These are phyloP conservation scores for Drosophila aff. DNA, from an alignment of 1,140 invertebrate species.

Conservation along the genomic window DNA sequence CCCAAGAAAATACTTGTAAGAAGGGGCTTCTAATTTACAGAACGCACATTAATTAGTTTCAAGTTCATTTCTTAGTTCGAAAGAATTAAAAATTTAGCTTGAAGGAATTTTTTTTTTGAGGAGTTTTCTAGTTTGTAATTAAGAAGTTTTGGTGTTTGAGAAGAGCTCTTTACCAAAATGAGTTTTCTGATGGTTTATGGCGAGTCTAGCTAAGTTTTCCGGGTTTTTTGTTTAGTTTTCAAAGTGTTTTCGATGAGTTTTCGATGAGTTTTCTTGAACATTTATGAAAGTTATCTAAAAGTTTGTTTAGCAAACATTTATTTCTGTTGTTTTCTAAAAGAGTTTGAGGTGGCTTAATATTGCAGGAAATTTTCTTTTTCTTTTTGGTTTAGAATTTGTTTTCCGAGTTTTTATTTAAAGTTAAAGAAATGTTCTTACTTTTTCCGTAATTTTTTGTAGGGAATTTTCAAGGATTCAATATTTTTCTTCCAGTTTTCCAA, in stretches of 20 bases:
- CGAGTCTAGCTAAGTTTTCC: not conserved
- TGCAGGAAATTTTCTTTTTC: not conserved
- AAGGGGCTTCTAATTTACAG: no score
- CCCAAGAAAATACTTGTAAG: not conserved
- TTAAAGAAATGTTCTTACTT: not conserved
- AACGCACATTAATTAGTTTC: constrained; percentile 3
- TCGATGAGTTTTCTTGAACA: not conserved
- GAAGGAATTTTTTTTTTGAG: no score
- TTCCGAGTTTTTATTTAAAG: not conserved
- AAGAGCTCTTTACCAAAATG: not conserved
- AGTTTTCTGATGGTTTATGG: not conserved
- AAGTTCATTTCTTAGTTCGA: not conserved
- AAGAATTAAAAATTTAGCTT: not conserved
- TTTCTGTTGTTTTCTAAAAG: not conserved
- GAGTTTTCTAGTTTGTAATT: not conserved
- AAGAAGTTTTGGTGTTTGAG: not conserved
- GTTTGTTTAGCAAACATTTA: not conserved
- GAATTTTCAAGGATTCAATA: not conserved
- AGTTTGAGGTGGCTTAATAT: not conserved
- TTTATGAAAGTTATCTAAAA: not conserved
- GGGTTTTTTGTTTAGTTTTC: no score
- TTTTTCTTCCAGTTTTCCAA: not conserved
- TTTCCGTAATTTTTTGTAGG: not conserved
- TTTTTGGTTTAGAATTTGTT: not conserved
- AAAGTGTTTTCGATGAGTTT: not conserved